Conservation (phyloP, 2,888 invertebrate species). For the Thymelicus lineola region DNA sequence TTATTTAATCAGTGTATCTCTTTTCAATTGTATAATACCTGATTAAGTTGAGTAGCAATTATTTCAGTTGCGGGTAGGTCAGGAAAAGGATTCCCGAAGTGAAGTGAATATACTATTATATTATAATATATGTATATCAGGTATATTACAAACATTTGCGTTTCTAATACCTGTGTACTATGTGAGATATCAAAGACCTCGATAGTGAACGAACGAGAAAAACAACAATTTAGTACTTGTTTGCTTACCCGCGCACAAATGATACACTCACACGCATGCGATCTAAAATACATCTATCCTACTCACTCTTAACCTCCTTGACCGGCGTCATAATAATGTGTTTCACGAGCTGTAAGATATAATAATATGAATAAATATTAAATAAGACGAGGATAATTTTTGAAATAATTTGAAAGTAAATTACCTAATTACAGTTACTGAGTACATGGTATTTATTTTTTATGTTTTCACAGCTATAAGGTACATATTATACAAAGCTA, state of each 20-base stretch:
- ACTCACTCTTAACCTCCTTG: conserved; percentile 29
- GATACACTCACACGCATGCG: conserved; percentile 19
- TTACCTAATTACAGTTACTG: too few species aligned
- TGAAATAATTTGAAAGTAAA: background rate
- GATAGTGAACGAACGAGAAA: conserved; percentile 12
- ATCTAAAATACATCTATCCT: conserved; percentile 18
- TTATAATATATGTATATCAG: too few species aligned
- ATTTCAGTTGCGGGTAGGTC: too few species aligned
- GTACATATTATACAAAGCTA: too few species aligned
- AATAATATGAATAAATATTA: background rate
- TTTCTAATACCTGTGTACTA: background rate
- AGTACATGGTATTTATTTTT: too few species aligned
- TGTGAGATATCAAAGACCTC: conserved; percentile 3
- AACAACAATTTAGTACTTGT: conserved; percentile 21
- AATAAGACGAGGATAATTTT: background rate
- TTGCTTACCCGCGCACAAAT: conserved; percentile 12
- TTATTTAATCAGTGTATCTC: too few species aligned
- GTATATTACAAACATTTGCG: background rate
- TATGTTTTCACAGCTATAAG: too few species aligned
- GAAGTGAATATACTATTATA: too few species aligned
- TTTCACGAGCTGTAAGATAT: conserved; percentile 7
- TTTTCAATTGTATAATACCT: too few species aligned
- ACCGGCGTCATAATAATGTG: conserved; percentile 14
- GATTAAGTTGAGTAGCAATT: too few species aligned
- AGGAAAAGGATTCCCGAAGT: too few species aligned